Percentiles rank a stretch among this genome's conserved stretches.
Evolutionary conservation across 2,797 vertebrate species (phyloP).

Genomic region (Poecilia velifera): DNA sequence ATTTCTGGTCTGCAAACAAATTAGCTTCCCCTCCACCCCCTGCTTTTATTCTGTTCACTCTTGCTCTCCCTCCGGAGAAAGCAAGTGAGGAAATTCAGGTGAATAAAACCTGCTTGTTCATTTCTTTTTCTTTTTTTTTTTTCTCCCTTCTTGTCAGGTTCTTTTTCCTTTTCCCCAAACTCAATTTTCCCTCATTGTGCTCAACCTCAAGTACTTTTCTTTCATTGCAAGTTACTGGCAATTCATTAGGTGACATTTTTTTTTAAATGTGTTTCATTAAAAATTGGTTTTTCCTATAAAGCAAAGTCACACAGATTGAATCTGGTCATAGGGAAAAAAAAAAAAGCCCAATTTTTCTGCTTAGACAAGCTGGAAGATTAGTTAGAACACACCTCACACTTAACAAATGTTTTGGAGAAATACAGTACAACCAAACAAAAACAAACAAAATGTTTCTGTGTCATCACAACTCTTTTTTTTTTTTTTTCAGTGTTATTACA

Average conservation of each 20-base stretch:
- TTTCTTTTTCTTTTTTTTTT: slow-evolving; percentile 42
- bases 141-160: slow-evolving; percentile 31
- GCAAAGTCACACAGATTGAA: slow-evolving; percentile 45
- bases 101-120: slow-evolving; percentile 74
- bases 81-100: slow-evolving; percentile 65
- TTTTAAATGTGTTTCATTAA: slow-evolving; percentile 69
- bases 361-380: slow-evolving; percentile 55
- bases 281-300: slow-evolving; percentile 59
- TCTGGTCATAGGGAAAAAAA: slow-evolving; percentile 54
- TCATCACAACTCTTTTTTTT: slow-evolving; percentile 63
- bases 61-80: slow-evolving; percentile 55
- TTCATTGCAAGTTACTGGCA: slow-evolving; percentile 49
- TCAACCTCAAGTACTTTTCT: slow-evolving; percentile 47
- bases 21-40: slow-evolving; percentile 36
- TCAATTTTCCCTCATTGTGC: slow-evolving; percentile 51
- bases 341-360: slow-evolving; percentile 20
- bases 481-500: slow-evolving; percentile 67
- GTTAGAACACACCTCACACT: slow-evolving; percentile 57
- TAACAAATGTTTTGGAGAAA: slow-evolving; percentile 40
- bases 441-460: slow-evolving; percentile 53
- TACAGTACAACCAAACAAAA: slow-evolving; percentile 27
- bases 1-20: slow-evolving; percentile 77
- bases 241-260: slow-evolving; percentile 67
- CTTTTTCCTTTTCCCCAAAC: slow-evolving; percentile 49
- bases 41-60: slow-evolving; percentile 32